Conservation (phyloP, 92 coral and sea anemone genomes). For the Paramuricea clavata region DNA sequence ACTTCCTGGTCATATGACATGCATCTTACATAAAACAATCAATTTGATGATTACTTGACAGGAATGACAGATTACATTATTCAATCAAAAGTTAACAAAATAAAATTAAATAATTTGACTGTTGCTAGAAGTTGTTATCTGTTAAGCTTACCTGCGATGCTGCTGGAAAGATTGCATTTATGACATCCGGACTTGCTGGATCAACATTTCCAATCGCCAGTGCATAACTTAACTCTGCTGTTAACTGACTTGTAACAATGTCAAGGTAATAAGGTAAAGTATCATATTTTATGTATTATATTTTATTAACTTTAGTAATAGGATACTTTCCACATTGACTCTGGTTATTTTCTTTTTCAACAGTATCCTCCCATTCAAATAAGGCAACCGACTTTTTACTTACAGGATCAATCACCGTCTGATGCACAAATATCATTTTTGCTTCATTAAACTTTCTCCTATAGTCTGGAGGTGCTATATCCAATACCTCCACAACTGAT, state of each 20-base stretch:
- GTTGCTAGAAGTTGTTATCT: constrained; percentile 9
- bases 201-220: constrained; percentile 44
- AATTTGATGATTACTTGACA: constrained; percentile 23
- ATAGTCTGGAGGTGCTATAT: constrained; percentile 19
- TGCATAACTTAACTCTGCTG: constrained; percentile 29
- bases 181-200: constrained; percentile 25
- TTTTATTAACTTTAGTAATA: background rate
- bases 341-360: constrained; percentile 1
- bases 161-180: constrained; percentile 11
- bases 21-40: constrained; percentile 20
- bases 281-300: constrained; percentile 21
- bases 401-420: constrained; percentile 13
- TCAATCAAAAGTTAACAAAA: constrained; percentile 12
- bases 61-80: constrained; percentile 11
- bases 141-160: constrained; percentile 2
- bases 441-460: constrained; percentile 26
- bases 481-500: constrained; percentile 24
- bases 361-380: constrained; percentile 21
- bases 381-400: constrained; percentile 10
- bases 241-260: constrained; percentile 23
- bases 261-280: constrained; percentile 33
- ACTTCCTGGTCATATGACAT: constrained; percentile 25
- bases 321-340: constrained; percentile 25
- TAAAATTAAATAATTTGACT: constrained; percentile 8
- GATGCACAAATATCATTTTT: constrained; percentile 26